Percentiles rank a stretch among this genome's conserved stretches.
Conservation (phyloP, 2,797 vertebrate species). For the Stomatorhinus walkeri region DNA sequence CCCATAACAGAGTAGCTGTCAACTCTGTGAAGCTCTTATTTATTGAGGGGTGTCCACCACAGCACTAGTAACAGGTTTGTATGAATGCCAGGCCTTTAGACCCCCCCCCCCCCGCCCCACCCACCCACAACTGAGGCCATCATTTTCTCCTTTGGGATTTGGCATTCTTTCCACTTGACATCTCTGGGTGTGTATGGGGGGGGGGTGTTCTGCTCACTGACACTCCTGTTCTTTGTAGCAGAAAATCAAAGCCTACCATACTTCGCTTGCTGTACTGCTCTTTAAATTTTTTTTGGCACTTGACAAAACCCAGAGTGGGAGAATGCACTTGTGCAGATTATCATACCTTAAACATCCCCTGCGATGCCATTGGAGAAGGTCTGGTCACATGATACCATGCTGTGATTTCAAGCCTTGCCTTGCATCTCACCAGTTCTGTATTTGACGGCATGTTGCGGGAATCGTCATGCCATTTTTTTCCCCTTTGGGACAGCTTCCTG, state of each 20-base stretch:
- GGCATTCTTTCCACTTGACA: constrained; percentile 63
- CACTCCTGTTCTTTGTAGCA: not conserved
- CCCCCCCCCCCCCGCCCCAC: not conserved
- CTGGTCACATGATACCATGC: not conserved
- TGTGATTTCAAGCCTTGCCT: not conserved
- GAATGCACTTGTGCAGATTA: not conserved
- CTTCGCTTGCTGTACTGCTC: not conserved
- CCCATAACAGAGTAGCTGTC: not conserved
- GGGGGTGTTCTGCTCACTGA: not conserved
- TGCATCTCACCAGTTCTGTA: not conserved
- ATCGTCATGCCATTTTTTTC: not conserved
- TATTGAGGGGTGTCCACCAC: not conserved
- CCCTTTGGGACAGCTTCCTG: not conserved
- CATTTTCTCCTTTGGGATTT: constrained; percentile 44
- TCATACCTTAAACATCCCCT: not conserved
- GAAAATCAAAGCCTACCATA: not conserved
- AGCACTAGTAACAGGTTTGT: not conserved
- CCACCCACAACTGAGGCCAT: not conserved
- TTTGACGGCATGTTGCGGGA: not conserved
- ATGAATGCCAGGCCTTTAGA: not conserved
- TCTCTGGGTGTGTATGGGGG: not conserved
- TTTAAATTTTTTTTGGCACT: not conserved
- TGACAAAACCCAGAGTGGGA: not conserved
- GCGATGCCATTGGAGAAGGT: not conserved
- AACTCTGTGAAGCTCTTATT: not conserved